Evolutionary conservation across 2,888 invertebrate species (phyloP).

Genomic region (Lamellibrachia satsuma): DNA sequence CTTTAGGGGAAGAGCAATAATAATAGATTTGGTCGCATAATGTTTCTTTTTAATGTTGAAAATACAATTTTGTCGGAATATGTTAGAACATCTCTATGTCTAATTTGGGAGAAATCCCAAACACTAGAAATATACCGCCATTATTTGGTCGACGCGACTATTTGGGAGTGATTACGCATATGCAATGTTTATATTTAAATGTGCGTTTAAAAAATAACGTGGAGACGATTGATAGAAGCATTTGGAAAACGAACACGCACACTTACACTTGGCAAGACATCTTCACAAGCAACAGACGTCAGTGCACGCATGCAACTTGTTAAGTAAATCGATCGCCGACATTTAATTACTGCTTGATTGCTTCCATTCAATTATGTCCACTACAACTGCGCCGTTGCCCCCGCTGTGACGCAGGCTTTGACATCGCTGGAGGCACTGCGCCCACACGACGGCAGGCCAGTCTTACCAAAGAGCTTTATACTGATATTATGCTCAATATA

Average conservation of each 20-base stretch:
- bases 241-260: background rate
- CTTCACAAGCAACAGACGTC: background rate
- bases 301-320: background rate
- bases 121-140: background rate
- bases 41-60: too few relatives aligned
- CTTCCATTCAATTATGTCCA: background rate
- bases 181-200: background rate
- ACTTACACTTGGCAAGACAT: background rate
- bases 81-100: too few relatives aligned
- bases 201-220: background rate
- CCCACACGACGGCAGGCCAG: background rate
- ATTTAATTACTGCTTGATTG: slow-evolving; percentile 13
- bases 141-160: background rate
- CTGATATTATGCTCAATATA: too few relatives aligned
- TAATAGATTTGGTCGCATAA: too few relatives aligned
- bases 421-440: background rate
- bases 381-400: background rate
- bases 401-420: background rate
- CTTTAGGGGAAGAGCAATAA: too few relatives aligned
- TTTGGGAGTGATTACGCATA: background rate
- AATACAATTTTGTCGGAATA: too few relatives aligned
- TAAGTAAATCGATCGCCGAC: background rate
- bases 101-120: too few relatives aligned
- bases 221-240: background rate
- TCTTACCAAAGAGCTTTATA: too few relatives aligned